These are phyloP conservation scores for Trematomus loennbergii DNA, from an alignment of 2,113 vertebrate species.

Conservation along the genomic window DNA sequence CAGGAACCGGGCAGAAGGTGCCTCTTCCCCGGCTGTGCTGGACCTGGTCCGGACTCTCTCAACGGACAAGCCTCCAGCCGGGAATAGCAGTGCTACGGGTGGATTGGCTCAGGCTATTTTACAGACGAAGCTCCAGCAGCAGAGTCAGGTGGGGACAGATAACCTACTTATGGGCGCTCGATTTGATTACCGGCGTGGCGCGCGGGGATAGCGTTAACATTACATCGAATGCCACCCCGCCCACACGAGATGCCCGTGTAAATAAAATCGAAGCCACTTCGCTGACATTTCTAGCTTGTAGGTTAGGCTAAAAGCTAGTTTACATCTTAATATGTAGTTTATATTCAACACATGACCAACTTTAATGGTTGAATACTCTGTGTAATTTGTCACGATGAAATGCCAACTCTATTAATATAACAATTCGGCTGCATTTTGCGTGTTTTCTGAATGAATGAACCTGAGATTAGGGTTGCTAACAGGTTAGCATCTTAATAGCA, in stretches of 20 bases:
- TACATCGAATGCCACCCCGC: background rate
- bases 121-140: slow-evolving; percentile 80
- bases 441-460: slow-evolving; percentile 47
- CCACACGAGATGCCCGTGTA: rapidly evolving
- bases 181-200: rapidly evolving
- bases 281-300: background rate
- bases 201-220: background rate
- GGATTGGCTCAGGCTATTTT: slow-evolving; percentile 84
- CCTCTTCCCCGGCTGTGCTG: background rate
- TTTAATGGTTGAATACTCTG: rapidly evolving
- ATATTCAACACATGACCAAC: rapidly evolving
- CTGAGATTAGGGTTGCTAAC: slow-evolving; percentile 17
- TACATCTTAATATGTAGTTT: background rate
- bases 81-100: slow-evolving; percentile 51
- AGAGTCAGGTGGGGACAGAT: slow-evolving; percentile 73
- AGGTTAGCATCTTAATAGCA: slow-evolving; percentile 42
- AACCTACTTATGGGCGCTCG: slow-evolving; percentile 13
- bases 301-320: slow-evolving; percentile 15
- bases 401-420: background rate
- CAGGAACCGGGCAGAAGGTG: slow-evolving; percentile 22
- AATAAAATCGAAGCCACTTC: rapidly evolving
- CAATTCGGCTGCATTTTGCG: rapidly evolving
- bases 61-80: slow-evolving; percentile 46
- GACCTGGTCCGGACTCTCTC: slow-evolving; percentile 65
- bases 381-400: background rate